Conservation (phyloP, 1,140 invertebrate genomes). For the Aphelinus certus region DNA sequence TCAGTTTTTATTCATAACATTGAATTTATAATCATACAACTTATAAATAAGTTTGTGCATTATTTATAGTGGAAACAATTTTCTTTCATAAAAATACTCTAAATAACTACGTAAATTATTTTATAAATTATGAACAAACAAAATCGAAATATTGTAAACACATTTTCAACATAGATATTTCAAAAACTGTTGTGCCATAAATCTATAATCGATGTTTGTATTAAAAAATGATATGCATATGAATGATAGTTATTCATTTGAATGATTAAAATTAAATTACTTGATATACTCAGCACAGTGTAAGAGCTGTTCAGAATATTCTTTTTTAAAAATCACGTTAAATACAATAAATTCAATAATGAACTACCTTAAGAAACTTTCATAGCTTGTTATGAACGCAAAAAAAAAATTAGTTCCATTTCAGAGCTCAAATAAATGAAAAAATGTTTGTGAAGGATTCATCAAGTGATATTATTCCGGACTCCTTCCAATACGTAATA, state of each 20-base stretch:
- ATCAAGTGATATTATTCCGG: too few relatives aligned
- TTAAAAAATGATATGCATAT: conserved; percentile 10
- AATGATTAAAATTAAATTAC: conserved; percentile 19
- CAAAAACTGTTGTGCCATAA: conserved; percentile 1
- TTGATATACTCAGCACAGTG: conserved; percentile 16
- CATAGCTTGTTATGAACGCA: too few relatives aligned
- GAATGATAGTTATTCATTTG: conserved; percentile 9
- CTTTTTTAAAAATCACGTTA: too few relatives aligned
- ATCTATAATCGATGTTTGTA: conserved; percentile 5
- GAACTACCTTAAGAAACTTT: too few relatives aligned
- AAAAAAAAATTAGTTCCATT: too few relatives aligned
- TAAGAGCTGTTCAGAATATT: too few relatives aligned
- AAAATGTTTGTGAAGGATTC: too few relatives aligned
- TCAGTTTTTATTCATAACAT: conserved; percentile 31
- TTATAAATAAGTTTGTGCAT: conserved; percentile 36
- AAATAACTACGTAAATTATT: conserved; percentile 23
- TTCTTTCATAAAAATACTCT: conserved; percentile 27
- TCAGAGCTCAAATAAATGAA: too few relatives aligned
- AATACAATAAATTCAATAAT: too few relatives aligned
- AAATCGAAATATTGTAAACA: conserved; percentile 16
- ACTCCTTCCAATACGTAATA: conserved; percentile 10
- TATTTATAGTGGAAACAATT: conserved; percentile 40
- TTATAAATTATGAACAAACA: not conserved
- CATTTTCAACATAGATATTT: not conserved
- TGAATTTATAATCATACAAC: conserved; percentile 30